phyloP scores from a whole-genome alignment of 2,888 invertebrate species.

The Lasiommata megera region DNA sequence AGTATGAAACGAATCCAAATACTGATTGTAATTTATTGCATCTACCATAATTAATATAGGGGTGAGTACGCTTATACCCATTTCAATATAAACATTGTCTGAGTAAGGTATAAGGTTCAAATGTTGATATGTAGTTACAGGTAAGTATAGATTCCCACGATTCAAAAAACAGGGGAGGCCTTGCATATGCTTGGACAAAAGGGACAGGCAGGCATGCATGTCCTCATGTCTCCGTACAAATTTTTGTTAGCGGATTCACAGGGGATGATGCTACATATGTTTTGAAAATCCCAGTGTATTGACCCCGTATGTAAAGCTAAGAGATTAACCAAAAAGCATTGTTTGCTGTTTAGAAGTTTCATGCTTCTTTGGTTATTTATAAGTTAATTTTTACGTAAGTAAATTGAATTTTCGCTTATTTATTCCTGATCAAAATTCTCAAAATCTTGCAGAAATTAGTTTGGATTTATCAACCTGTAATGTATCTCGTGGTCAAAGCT shows the following conservation, averaged over 20 bases:
- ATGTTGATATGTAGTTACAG: conserved; percentile 42
- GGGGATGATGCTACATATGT: conserved; percentile 39
- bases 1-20: conserved; percentile 41
- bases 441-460: too few species aligned
- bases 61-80: conserved; percentile 23
- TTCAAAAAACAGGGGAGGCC: conserved; percentile 41
- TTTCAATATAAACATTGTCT: conserved; percentile 13
- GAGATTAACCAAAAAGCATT: conserved; percentile 4
- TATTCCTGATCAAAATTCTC: too few species aligned
- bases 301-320: conserved; percentile 20
- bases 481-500: too few species aligned
- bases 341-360: neutral
- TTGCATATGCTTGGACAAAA: conserved; percentile 58
- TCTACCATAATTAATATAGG: conserved; percentile 52
- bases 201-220: conserved; percentile 48
- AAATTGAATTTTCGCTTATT: too few species aligned
- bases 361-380: neutral
- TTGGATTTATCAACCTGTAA: too few species aligned
- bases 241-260: conserved; percentile 40
- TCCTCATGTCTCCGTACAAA: conserved; percentile 48
- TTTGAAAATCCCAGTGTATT: conserved; percentile 33
- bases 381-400: neutral
- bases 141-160: conserved; percentile 70
- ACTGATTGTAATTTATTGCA: conserved; percentile 75
- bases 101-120: conserved; percentile 22